Conservation (phyloP, 2,113 vertebrate genomes). For the Chionomys nivalis region DNA sequence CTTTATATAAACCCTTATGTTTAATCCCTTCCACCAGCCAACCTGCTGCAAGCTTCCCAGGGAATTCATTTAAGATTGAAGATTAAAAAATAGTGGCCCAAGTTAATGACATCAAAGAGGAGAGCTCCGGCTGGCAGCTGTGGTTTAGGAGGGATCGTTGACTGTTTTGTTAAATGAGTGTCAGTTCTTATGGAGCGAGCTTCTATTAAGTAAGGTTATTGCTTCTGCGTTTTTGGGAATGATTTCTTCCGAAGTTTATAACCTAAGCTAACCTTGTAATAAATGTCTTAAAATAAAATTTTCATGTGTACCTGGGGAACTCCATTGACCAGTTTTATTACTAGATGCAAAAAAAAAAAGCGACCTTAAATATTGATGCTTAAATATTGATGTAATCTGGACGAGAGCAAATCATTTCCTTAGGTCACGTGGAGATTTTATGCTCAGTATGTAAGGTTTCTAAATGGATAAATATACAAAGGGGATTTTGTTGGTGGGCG, state of each 20-base stretch:
- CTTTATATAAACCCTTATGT: conserved; percentile 89
- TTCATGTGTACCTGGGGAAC: conserved; percentile 16
- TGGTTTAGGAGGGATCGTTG: conserved; percentile 78
- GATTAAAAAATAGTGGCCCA: conserved; percentile 83
- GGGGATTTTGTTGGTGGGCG: not conserved
- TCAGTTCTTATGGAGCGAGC: conserved; percentile 57
- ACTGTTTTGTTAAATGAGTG: conserved; percentile 79
- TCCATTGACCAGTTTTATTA: conserved; percentile 49
- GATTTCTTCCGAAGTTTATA: conserved; percentile 69
- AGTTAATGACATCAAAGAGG: conserved; percentile 86
- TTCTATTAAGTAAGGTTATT: conserved; percentile 71
- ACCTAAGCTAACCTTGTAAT: conserved; percentile 68
- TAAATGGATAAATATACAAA: conserved; percentile 29
- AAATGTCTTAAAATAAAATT: conserved; percentile 60
- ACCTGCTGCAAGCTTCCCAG: conserved; percentile 85
- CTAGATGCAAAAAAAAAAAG: conserved; percentile 36
- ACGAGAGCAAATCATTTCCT: conserved; percentile 53
- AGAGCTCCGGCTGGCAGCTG: conserved; percentile 79
- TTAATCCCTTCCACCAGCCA: conserved; percentile 87
- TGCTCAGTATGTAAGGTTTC: conserved; percentile 12
- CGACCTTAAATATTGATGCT: conserved; percentile 58
- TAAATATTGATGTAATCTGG: conserved; percentile 11
- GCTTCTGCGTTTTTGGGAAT: conserved; percentile 55
- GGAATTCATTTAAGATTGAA: conserved; percentile 91
- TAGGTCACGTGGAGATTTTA: conserved; percentile 50